Evolutionary conservation across 1,140 invertebrate genomes (phyloP).

Genomic region (Scaptomyza pallida): DNA sequence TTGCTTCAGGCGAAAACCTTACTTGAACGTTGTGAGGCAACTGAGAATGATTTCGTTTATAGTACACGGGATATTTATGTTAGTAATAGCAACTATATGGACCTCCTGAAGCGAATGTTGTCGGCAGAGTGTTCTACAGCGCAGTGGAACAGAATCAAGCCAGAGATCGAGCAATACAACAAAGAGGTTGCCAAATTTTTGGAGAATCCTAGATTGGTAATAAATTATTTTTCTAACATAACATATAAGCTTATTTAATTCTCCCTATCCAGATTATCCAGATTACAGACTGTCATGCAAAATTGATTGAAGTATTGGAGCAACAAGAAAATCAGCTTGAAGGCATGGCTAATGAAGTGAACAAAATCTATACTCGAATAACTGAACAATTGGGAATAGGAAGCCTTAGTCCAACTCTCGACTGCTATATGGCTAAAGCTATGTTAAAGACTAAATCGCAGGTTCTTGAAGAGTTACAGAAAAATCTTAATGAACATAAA

Average conservation of each 20-base stretch:
- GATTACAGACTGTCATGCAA: conserved; percentile 42
- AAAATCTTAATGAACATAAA: conserved; percentile 11
- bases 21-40: conserved; percentile 13
- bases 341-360: neutral
- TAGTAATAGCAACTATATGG: conserved; percentile 6
- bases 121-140: conserved; percentile 31
- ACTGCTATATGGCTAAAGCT: conserved; percentile 8
- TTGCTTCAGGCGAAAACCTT: conserved; percentile 31
- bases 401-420: neutral
- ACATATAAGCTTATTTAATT: neutral
- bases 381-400: neutral
- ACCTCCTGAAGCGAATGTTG: conserved; percentile 39
- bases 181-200: neutral
- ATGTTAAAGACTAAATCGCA: neutral
- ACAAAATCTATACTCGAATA: conserved; percentile 11
- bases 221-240: neutral
- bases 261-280: conserved; percentile 44
- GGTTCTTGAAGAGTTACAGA: neutral
- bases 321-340: conserved; percentile 29
- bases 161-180: conserved; percentile 35
- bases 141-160: conserved; percentile 37
- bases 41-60: neutral
- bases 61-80: neutral
- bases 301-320: conserved; percentile 34
- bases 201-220: conserved; percentile 27